Base-by-base conservation (phyloP, 2,113 vertebrate species). In the Eptesicus fuscus region DNA sequence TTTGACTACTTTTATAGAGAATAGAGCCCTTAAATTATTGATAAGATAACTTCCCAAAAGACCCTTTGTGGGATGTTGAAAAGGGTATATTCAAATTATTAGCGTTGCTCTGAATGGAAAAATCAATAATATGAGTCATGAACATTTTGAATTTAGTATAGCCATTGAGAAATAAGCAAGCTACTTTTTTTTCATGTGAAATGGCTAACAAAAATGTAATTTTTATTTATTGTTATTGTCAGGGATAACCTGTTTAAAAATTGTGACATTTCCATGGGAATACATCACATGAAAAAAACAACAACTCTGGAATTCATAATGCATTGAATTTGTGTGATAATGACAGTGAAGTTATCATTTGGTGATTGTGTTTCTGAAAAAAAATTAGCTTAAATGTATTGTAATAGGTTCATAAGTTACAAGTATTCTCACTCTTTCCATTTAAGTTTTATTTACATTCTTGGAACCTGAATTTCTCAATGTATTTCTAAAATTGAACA, bases 221-320 rank as follows among this genome's bases (percentile, higher is more conserved):
- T 40, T 78, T 88, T 13, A 22, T 83, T 32, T 87, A n/a, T 90
- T 83, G 9, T 63, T 77, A 88, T 42, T 25, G 25, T 96, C 14
- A 82, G n/a, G 10, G 82, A 91, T 40, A 91, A 87, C 73, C 28
- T 63, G 10, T 63, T 89, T 74, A 59, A 91, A 95, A 94, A 51
- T 47, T 53, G 6, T 76, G 47, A 92, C 12, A 42, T 88, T 88
- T 69, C 22, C 53, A 44, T 83, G 35, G 25, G 90, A 93, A 94
- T 83, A 25, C 8, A 69, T 4, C 37, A 77, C 13, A 20, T 83
- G 22, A 22, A 53, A 92, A 80, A 71, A 5, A 74, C 0, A 28
- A 42, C 8, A 44, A 8, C 10, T 70, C 42, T 86, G 44, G 22
- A 9, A 91, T 44, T 89, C 91, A 89, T 4, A 79, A 83, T 83